Conservation (phyloP, 2,113 vertebrate species). For the Nannobrachium achirus region DNA sequence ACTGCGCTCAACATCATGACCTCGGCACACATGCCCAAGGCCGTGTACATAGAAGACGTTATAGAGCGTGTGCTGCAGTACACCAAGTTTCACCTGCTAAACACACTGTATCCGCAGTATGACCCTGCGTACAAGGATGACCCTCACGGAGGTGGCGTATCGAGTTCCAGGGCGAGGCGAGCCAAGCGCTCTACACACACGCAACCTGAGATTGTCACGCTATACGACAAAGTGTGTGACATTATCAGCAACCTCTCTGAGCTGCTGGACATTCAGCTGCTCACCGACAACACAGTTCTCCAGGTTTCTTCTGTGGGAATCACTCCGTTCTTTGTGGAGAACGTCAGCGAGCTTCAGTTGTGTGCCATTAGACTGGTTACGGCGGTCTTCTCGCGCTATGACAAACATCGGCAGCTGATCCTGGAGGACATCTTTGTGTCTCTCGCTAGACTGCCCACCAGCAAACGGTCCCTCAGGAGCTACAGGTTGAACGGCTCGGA, state of each 20-base stretch:
- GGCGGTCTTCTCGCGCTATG: conserved; percentile 93
- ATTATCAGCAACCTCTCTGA: conserved; percentile 96
- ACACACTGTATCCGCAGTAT: conserved; percentile 97
- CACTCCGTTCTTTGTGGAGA: conserved; percentile 99
- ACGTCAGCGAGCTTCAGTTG: conserved; percentile 96
- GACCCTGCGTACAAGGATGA: conserved; percentile 95
- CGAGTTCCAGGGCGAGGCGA: conserved; percentile 96
- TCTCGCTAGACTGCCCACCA: conserved; percentile 94
- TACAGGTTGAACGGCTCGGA: conserved; percentile 99
- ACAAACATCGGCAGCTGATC: conserved; percentile 97
- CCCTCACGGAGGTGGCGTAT: conserved; percentile 89
- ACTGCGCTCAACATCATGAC: conserved; percentile 98
- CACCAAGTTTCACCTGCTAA: conserved; percentile 98
- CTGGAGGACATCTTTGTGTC: conserved; percentile 99
- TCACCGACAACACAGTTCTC: conserved; percentile 98
- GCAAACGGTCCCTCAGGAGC: conserved; percentile 97
- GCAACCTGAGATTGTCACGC: conserved; percentile 96
- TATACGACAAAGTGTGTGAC: conserved; percentile 98
- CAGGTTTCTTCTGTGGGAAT: conserved; percentile 99
- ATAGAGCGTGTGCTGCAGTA: conserved; percentile 97
- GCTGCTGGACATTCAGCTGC: conserved; percentile 94
- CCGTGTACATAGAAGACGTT: conserved; percentile 97
- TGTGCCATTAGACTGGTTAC: conserved; percentile 98
- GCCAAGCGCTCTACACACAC: conserved; percentile 97
- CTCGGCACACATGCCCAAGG: conserved; percentile 95